Evolutionary conservation across 2,797 vertebrate genomes (phyloP).

Genomic region (Heterohyrax brucei): DNA sequence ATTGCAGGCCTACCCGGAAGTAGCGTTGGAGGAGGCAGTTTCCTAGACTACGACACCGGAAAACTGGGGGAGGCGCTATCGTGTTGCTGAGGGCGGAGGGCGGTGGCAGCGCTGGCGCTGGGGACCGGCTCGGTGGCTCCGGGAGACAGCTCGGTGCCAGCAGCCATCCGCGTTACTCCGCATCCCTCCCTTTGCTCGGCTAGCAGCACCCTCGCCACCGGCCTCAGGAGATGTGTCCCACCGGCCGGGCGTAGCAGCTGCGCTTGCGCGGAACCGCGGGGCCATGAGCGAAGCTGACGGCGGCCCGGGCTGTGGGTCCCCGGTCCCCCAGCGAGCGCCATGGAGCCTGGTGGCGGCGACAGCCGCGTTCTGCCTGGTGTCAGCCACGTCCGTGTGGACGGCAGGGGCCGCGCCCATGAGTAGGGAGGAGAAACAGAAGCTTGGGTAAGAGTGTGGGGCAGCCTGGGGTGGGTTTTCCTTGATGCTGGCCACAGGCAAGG

Average conservation of each 20-base stretch:
- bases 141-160: constrained; percentile 70
- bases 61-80: constrained; percentile 84
- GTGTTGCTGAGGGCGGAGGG: constrained; percentile 80
- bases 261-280: constrained; percentile 86
- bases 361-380: constrained; percentile 88
- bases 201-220: constrained; percentile 49
- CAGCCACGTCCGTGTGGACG: constrained; percentile 87
- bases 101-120: constrained; percentile 83
- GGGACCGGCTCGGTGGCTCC: constrained; percentile 76
- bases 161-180: constrained; percentile 34
- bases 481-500: neutral
- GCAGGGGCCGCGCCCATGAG: constrained; percentile 89
- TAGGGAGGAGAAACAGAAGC: constrained; percentile 90
- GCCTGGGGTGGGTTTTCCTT: constrained; percentile 54
- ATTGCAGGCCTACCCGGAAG: constrained; percentile 86
- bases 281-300: constrained; percentile 89
- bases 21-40: constrained; percentile 84
- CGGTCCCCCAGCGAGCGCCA: constrained; percentile 86
- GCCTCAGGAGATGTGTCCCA: constrained; percentile 76
- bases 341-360: constrained; percentile 88
- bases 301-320: constrained; percentile 80
- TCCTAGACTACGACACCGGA: constrained; percentile 91
- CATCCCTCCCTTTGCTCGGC: constrained; percentile 72
- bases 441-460: constrained; percentile 88
- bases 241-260: constrained; percentile 81